Conservation (phyloP, 2,113 vertebrate species). For the Arizona elegans region DNA sequence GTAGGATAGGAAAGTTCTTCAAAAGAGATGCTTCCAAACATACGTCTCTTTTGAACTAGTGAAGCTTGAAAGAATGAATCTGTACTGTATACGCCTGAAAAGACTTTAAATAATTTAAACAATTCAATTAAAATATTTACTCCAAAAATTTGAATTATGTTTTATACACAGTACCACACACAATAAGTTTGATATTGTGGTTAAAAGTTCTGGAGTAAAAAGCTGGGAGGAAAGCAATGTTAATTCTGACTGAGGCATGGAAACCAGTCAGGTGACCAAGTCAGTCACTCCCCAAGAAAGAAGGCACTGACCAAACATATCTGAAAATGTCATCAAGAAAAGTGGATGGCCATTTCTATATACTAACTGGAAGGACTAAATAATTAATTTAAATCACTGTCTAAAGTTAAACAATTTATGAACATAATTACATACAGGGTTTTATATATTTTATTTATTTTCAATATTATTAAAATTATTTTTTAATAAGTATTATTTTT, state of each 20-base stretch:
- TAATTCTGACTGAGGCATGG: neutral
- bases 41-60: neutral
- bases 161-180: neutral
- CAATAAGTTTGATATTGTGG: neutral
- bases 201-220: neutral
- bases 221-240: neutral
- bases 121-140: neutral
- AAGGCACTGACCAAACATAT: neutral
- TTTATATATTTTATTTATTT: neutral
- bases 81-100: neutral
- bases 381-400: neutral
- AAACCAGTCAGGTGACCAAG: neutral
- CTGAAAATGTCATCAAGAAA: neutral
- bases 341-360: neutral
- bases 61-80: neutral
- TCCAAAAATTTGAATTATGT: neutral
- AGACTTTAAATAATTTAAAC: neutral
- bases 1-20: neutral
- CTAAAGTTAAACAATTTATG: neutral
- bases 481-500: neutral
- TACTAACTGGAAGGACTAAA: neutral
- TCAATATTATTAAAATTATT: neutral
- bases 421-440: neutral
- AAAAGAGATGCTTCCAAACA: neutral
- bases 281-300: neutral